These are phyloP conservation scores for Monopterus albus DNA, from an alignment of 2,113 vertebrate species.

Conservation along the genomic window DNA sequence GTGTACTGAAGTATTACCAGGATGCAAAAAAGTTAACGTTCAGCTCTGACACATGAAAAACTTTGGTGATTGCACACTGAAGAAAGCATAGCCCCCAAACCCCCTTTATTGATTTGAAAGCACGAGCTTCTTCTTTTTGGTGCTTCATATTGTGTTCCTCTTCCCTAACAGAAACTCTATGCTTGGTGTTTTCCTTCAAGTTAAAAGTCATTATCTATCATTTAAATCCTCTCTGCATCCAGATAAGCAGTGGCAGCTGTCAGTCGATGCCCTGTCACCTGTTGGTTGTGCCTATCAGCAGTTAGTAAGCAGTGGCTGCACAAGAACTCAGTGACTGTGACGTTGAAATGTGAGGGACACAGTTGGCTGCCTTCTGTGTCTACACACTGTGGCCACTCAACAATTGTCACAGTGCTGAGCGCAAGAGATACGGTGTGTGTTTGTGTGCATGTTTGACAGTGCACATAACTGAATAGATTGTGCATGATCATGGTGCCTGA, in stretches of 20 bases:
- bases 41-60: neutral
- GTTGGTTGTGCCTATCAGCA: constrained; percentile 21
- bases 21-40: neutral
- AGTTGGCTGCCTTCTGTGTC: constrained; percentile 32
- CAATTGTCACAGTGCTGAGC: constrained; percentile 25
- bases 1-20: neutral
- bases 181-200: neutral
- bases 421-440: constrained; percentile 15
- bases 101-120: no score
- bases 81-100: no score
- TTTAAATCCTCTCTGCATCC: neutral
- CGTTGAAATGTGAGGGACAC: constrained; percentile 20
- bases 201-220: neutral
- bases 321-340: constrained; percentile 40
- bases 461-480: constrained; percentile 25
- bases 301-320: constrained; percentile 23
- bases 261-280: constrained; percentile 23
- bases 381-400: constrained; percentile 38
- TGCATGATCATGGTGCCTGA: constrained; percentile 14
- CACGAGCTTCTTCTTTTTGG: no score
- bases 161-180: neutral
- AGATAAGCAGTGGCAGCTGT: constrained; percentile 15
- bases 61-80: no score
- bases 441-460: constrained; percentile 1
- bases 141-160: neutral